These are phyloP conservation scores for Acipenser ruthenus DNA, from an alignment of 2,797 vertebrate genomes.

Conservation along the genomic window DNA sequence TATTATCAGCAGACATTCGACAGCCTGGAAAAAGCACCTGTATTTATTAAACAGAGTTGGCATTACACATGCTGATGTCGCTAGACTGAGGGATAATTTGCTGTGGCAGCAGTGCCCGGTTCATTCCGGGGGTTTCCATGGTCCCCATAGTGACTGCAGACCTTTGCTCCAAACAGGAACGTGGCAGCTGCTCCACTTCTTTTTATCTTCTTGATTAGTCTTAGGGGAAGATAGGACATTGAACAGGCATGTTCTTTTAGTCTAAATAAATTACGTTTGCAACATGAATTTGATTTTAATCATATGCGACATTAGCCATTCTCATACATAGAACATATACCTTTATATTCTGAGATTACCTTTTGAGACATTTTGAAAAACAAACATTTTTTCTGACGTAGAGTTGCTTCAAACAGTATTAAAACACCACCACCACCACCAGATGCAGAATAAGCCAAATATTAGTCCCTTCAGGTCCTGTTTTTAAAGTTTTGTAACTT, in stretches of 20 bases:
- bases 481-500: too few relatives aligned
- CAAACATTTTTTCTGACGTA: too few relatives aligned
- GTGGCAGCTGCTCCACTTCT: conserved; percentile 17
- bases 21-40: conserved; percentile 19
- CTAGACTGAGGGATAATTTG: conserved; percentile 28
- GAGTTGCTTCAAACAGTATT: too few relatives aligned
- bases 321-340: too few relatives aligned
- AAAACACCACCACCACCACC: too few relatives aligned
- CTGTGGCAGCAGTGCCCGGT: conserved; percentile 25
- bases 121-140: conserved; percentile 21
- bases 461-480: too few relatives aligned
- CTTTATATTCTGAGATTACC: too few relatives aligned
- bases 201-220: conserved; percentile 22
- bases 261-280: not conserved
- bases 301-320: not conserved
- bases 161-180: conserved; percentile 20
- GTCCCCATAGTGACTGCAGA: conserved; percentile 39
- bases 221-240: too few relatives aligned
- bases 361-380: too few relatives aligned
- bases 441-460: too few relatives aligned
- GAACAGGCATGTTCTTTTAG: not conserved
- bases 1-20: conserved; percentile 27
- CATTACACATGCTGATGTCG: conserved; percentile 7
- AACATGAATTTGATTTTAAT: not conserved
- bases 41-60: conserved; percentile 23